A percentile compares a stretch with the other conserved stretches of the same genome.
These are phyloP conservation scores for Kuschelorhynchus macadamiae DNA, from an alignment of 2,888 invertebrate genomes.

Conservation along the genomic window DNA sequence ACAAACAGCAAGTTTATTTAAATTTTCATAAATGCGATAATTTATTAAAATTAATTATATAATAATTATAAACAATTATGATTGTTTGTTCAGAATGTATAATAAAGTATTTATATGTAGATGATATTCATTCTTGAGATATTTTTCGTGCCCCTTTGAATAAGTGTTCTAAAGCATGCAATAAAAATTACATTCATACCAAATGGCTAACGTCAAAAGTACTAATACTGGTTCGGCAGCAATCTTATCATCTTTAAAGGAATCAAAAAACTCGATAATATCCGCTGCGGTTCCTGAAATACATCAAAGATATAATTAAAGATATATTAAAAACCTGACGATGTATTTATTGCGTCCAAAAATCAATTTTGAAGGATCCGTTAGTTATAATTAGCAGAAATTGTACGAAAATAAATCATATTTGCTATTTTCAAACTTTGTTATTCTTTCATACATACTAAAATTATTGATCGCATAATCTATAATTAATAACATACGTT, in stretches of 20 bases:
- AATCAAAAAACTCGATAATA: slow-evolving; percentile 97
- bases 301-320: slow-evolving; percentile 34
- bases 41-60: too few species aligned
- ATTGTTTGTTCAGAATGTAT: too few species aligned
- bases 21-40: too few species aligned
- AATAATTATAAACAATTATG: too few species aligned
- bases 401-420: slow-evolving; percentile 8
- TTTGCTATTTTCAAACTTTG: not conserved
- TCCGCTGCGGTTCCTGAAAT: slow-evolving; percentile 89
- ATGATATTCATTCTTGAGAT: too few species aligned
- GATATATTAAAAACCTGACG: slow-evolving; percentile 6
- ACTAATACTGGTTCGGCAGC: slow-evolving; percentile 85
- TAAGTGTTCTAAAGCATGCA: not conserved
- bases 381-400: slow-evolving; percentile 10
- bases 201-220: slow-evolving; percentile 88
- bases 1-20: too few species aligned
- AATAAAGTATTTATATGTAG: too few species aligned
- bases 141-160: too few species aligned
- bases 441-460: too few species aligned
- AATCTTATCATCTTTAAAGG: slow-evolving; percentile 91
- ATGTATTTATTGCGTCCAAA: slow-evolving; percentile 12
- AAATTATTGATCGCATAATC: not conserved
- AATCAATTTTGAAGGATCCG: slow-evolving; percentile 10
- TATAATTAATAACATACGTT: slow-evolving; percentile 25
- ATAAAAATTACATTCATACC: slow-evolving; percentile 68